phyloP scores from a whole-genome alignment of 2,113 vertebrate genomes.

The Columba livia region DNA sequence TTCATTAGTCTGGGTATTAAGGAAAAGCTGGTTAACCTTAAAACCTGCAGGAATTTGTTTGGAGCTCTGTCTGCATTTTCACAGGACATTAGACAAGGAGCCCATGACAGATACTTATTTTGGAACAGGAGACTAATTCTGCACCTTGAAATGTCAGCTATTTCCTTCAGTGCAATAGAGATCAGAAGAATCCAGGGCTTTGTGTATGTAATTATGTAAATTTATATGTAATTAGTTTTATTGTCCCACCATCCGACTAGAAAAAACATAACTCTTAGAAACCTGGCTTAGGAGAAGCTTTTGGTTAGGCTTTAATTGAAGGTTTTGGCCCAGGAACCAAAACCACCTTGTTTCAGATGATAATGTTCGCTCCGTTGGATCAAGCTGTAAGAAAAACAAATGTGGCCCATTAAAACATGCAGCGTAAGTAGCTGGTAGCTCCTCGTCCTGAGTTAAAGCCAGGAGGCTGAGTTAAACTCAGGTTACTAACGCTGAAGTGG shows the following conservation, averaged over 20 bases:
- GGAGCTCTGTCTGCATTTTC: background rate
- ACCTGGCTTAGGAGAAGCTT: background rate
- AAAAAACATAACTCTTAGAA: background rate
- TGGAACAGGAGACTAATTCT: background rate
- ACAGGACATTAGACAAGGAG: background rate
- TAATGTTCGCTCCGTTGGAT: background rate
- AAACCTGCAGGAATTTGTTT: background rate
- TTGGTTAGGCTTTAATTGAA: background rate
- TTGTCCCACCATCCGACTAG: background rate
- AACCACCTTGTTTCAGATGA: background rate
- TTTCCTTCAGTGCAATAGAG: background rate
- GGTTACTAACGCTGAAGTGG: background rate
- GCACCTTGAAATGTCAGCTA: background rate
- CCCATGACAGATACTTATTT: background rate
- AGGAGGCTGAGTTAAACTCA: background rate
- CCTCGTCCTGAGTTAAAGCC: background rate
- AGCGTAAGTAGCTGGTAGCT: background rate
- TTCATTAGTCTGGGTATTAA: background rate
- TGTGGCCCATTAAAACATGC: background rate
- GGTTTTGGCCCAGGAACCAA: background rate
- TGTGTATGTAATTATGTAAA: background rate
- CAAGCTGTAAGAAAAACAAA: background rate
- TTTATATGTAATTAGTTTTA: background rate
- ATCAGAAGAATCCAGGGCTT: background rate
- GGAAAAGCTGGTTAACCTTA: background rate